Evolutionary conservation across 2,797 vertebrate species (phyloP).

Genomic region (Phyllotis vaccarum): DNA sequence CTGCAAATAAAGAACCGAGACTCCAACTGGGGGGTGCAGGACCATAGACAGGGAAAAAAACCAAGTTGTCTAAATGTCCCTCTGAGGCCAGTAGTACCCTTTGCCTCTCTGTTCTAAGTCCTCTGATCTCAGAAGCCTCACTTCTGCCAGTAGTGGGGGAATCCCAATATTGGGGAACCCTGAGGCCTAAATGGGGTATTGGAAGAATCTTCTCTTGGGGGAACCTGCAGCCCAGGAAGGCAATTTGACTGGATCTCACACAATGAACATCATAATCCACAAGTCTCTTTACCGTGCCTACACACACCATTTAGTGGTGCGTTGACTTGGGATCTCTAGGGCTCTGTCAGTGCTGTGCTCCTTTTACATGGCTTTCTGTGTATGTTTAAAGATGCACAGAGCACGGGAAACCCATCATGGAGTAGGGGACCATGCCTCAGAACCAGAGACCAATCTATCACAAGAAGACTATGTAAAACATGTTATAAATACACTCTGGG

Average conservation of each 20-base stretch:
- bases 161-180: not conserved
- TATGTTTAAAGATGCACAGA: constrained; percentile 17
- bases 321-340: not conserved
- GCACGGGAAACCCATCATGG: not conserved
- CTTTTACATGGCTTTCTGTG: not conserved
- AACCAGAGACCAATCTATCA: not conserved
- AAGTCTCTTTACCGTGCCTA: not conserved
- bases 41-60: not conserved
- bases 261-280: not conserved
- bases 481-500: not conserved
- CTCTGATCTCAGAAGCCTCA: not conserved
- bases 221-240: not conserved
- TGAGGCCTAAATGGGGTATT: not conserved
- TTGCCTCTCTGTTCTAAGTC: not conserved
- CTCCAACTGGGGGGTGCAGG: not conserved
- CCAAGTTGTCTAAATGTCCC: not conserved
- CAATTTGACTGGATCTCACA: not conserved
- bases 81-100: not conserved
- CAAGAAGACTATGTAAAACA: not conserved
- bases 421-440: not conserved
- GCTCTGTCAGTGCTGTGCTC: not conserved
- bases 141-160: not conserved
- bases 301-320: not conserved
- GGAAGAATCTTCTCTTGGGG: not conserved
- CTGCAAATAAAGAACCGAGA: not conserved